phyloP scores from a whole-genome alignment of 2,797 vertebrate genomes.

The Lemur catta region DNA sequence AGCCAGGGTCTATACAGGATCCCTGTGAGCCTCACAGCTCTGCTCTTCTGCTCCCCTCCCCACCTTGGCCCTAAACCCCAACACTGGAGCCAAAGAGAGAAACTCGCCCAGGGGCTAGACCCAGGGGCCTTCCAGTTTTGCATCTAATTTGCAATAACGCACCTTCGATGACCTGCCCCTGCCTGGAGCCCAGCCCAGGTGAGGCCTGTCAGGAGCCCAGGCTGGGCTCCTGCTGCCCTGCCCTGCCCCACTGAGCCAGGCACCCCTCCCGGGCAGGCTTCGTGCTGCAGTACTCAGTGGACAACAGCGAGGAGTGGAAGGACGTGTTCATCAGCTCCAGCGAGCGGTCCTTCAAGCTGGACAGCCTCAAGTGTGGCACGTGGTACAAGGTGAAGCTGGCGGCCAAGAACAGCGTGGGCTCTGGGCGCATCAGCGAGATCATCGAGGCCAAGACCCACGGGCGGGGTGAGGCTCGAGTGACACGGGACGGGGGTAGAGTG shows the following conservation, averaged over 20 bases:
- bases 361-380: conserved; percentile 97
- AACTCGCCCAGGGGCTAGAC: background rate
- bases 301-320: conserved; percentile 99
- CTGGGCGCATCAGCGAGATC: conserved; percentile 98
- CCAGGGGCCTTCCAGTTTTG: background rate
- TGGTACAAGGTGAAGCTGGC: conserved; percentile 99
- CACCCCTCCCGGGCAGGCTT: conserved; percentile 86
- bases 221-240: background rate
- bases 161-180: conserved; percentile 73
- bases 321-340: conserved; percentile 97
- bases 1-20: background rate
- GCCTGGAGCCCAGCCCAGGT: conserved; percentile 79
- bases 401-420: conserved; percentile 98
- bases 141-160: conserved; percentile 61
- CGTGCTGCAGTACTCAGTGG: conserved; percentile 97
- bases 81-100: background rate
- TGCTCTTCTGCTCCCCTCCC: background rate
- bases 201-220: conserved; percentile 74
- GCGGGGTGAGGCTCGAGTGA: conserved; percentile 91
- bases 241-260: background rate
- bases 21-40: background rate
- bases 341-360: conserved; percentile 96
- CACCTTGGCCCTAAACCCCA: background rate
- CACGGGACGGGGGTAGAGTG: background rate
- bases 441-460: conserved; percentile 99